Conservation (phyloP, 2,888 invertebrate species). For the Apodemia duryi region DNA sequence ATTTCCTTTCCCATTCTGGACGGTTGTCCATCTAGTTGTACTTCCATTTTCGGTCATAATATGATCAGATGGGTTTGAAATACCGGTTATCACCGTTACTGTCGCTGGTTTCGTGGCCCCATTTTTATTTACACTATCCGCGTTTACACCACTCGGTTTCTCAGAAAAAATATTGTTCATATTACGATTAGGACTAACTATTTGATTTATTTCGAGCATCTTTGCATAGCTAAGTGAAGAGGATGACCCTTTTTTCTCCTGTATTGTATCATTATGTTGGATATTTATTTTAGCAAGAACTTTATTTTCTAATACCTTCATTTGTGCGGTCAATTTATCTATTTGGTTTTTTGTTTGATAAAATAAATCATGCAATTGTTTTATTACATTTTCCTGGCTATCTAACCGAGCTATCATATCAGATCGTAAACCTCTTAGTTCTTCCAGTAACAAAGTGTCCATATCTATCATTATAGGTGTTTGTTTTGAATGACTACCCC, state of each 20-base stretch:
- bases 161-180: neutral
- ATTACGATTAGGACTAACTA: neutral
- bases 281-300: neutral
- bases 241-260: too few species aligned
- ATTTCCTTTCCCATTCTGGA: slow-evolving; percentile 3
- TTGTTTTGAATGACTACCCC: neutral
- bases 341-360: neutral
- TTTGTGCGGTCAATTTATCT: neutral
- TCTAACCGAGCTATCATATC: neutral
- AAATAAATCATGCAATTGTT: neutral
- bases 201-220: neutral
- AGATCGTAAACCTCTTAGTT: neutral
- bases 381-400: neutral
- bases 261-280: neutral
- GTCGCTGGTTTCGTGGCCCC: neutral
- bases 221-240: too few species aligned
- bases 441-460: neutral
- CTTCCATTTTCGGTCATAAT: neutral
- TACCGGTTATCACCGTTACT: neutral
- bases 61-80: neutral
- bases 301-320: neutral
- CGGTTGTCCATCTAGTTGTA: neutral
- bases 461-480: neutral
- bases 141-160: neutral
- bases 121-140: neutral